Evolutionary conservation across 2,113 vertebrate genomes (phyloP), one percentile per base, ranked within the genome.

Genomic region (Dissostichus mawsoni): DNA sequence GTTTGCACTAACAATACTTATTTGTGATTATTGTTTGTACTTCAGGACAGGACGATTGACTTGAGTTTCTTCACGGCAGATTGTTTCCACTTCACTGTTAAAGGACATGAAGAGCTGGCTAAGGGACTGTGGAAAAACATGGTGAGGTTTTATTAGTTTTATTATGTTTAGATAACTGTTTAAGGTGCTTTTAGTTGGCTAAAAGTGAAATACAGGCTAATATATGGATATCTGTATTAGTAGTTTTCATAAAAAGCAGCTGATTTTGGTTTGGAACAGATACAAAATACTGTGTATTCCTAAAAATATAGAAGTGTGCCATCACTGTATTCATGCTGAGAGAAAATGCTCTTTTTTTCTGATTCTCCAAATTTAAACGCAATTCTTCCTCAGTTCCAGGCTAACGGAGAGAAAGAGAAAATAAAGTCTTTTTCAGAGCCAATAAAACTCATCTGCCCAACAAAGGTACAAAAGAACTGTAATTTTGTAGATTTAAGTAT

Each of bases 71-170:
- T 94, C 53, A 65, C 88, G 0, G 82, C 87, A 2, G 92, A 94
- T 76, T 93, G 91, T 76, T 94, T 94, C 78, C 89, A 94, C 72
- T 93, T 94, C 76, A 91, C 70, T 1, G 65, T 93, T 1, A 92
- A 93, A 63, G 92, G 93, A 50, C 94, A 95, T 3, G 90, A 95
- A 62, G 82, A 91, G 62, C 66, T 93, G 80, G 90, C 92, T 0
- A 92, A 92, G 64, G 88, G 83, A 1, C 81, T 92, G 72, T 94
- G 92, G 91, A 94, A 94, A 82, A 93, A 93, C 72, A 94, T 94
- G 92, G 92, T 93, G 66, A 64, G 10, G 25, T 11, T 23, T 18
- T 25, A 3, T 0, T 2, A 59, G 45, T 10, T 45, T 14, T 3
- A 17, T n/a, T 33, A 33, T 25, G 14, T 48, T 16, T 12, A 11